These are phyloP conservation scores for Numenius phaeopus DNA, from an alignment of 2,797 vertebrate species.

Conservation along the genomic window DNA sequence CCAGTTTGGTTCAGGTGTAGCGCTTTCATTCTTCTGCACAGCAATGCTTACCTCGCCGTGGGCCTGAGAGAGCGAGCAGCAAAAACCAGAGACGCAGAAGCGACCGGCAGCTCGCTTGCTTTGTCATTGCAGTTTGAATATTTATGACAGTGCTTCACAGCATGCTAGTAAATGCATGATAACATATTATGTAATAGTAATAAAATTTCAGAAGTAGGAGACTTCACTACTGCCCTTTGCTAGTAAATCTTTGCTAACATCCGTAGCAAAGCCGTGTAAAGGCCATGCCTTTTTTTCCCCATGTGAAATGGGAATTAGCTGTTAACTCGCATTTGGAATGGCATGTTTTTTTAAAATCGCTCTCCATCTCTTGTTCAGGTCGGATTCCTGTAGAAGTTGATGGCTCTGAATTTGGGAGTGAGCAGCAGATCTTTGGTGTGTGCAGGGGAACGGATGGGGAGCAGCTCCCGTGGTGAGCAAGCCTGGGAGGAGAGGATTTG, in stretches of 20 bases:
- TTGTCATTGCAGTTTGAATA: constrained; percentile 28
- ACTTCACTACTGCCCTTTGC: background rate
- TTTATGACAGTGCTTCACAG: background rate
- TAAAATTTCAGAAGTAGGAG: background rate
- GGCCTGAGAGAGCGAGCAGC: background rate
- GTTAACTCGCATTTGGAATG: background rate
- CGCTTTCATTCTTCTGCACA: background rate
- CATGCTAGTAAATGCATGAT: background rate
- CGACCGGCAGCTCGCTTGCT: background rate
- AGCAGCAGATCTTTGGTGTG: background rate
- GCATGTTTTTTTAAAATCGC: background rate
- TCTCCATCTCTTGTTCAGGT: background rate
- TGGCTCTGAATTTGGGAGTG: background rate
- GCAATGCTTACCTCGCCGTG: fast-evolving
- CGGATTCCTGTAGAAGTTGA: background rate
- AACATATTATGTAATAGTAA: constrained; percentile 34
- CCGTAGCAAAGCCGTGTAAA: fast-evolving
- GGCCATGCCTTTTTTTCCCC: background rate
- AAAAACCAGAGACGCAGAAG: background rate
- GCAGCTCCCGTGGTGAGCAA: background rate
- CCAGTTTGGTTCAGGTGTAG: fast-evolving
- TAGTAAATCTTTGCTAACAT: background rate
- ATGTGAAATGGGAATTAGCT: background rate
- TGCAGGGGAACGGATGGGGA: background rate
- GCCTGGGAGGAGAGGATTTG: background rate